Percentiles rank a stretch among this genome's conserved stretches.
Conservation (phyloP, 2,113 vertebrate genomes). For the Dicrurus megarhynchus region DNA sequence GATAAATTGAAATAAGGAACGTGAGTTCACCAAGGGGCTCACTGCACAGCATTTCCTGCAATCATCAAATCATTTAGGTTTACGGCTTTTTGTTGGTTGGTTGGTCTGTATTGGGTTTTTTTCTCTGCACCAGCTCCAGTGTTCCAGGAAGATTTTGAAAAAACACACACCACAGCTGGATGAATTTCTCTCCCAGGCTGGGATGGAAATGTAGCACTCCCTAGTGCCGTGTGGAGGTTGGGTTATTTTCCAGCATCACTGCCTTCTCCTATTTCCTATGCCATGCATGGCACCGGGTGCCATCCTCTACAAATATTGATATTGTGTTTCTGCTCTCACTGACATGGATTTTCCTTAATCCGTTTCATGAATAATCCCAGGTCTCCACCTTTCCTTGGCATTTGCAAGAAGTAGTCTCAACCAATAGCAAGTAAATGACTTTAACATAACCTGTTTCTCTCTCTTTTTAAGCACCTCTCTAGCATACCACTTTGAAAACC, state of each 20-base stretch:
- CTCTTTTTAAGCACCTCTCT: neutral
- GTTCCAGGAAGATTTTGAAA: neutral
- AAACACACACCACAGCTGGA: neutral
- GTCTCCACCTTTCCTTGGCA: neutral
- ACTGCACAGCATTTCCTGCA: slow-evolving; percentile 24
- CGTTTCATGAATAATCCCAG: neutral
- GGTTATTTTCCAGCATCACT: neutral
- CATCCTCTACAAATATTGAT: neutral
- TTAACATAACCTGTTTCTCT: neutral
- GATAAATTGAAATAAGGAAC: neutral
- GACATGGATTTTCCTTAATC: neutral
- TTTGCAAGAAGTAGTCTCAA: neutral
- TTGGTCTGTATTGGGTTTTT: neutral
- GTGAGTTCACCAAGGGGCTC: neutral
- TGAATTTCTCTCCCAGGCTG: neutral
- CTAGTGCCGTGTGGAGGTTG: neutral
- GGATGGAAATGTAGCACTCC: neutral
- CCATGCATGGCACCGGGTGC: neutral
- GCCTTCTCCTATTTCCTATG: neutral
- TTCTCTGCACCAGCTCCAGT: neutral
- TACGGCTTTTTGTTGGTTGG: neutral
- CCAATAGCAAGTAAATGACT: neutral
- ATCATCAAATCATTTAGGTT: neutral
- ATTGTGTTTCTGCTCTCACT: neutral
- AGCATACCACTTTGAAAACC: neutral